Conservation (phyloP, 2,797 vertebrate genomes). For the Lithobates sylvaticus region DNA sequence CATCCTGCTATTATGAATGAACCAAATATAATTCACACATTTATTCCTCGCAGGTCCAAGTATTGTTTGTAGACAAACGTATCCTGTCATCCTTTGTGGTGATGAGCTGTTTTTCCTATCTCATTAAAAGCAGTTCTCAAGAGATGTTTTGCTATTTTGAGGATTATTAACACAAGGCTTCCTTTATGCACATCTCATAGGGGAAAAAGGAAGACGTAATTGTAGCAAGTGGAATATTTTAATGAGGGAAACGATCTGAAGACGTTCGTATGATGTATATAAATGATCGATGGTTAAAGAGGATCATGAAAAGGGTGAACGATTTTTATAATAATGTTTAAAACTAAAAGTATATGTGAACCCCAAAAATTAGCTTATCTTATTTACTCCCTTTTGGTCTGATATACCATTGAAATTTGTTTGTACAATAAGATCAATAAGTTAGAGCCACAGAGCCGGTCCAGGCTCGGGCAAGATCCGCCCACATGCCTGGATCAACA, state of each 20-base stretch:
- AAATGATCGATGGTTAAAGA: not conserved
- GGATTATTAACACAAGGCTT: not conserved
- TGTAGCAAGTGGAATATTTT: slow-evolving; percentile 1
- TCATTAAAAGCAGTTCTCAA: slow-evolving; percentile 50
- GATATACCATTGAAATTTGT: no score
- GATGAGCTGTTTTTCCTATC: slow-evolving; percentile 44
- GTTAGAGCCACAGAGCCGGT: no score
- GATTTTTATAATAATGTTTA: not conserved
- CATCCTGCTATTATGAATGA: not conserved
- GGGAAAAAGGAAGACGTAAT: slow-evolving; percentile 18
- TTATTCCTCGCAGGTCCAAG: slow-evolving; percentile 11
- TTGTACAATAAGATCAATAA: no score
- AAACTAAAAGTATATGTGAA: no score
- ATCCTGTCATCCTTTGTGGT: slow-evolving; percentile 4
- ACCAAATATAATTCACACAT: slow-evolving; percentile 6
- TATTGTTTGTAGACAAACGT: slow-evolving; percentile 27
- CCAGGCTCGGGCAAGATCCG: no score
- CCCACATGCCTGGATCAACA: no score
- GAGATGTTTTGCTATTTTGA: slow-evolving; percentile 43
- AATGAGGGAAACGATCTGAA: slow-evolving; percentile 1
- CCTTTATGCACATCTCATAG: not conserved
- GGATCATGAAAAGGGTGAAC: not conserved
- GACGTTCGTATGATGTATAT: not conserved
- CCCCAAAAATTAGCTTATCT: no score
- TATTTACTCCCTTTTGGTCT: no score